Evolutionary conservation across 2,888 invertebrate genomes (phyloP), one percentile per base, ranked within the genome.

Genomic region (Altica lythri): DNA sequence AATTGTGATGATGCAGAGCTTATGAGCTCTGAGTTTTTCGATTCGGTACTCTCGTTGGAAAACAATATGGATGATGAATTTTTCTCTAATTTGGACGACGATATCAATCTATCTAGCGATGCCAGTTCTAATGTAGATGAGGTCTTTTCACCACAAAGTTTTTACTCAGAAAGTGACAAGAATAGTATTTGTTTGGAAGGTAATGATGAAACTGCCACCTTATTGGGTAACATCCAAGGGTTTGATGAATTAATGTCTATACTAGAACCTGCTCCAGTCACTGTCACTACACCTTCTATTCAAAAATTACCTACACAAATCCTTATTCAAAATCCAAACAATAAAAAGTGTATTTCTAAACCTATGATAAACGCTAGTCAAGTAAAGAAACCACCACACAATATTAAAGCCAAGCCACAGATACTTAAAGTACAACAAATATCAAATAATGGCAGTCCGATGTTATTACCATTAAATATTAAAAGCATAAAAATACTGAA

Each of bases 401-500:
- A 52, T 30, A 18, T 56, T 14, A 67, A 66, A 58, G 54, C 54
- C 2, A 70, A 68, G 51, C 63, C 71, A 37, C 72, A 74, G 57
- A 71, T 75, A 42, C 66, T 77, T 40, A 72, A 75, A 55, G 74
- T 77, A 2, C 76, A 77, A 55, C 69, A 74, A 10, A 65, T 77
- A 50, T 67, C 71, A 53, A 70, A 69, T 66, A 72, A 73, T 59
- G 74, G 74, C 50, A 66, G 88, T 10, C 87, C 88, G 0, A 84
- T 90, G 55, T 77, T 89, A 10, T 77, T 90, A 14, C 89, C 89
- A 0, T 84, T 89, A 4, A 86, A 84, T 25, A 84, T 87, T 76
- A 86, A 87, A 73, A 86, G 86, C 69, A 80, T 89, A 50, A 85
- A 89, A 76, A 86, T 89, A 49, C 83, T 89, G 45, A 88, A 87